phyloP scores from a whole-genome alignment of 2,888 invertebrate species.

The Morpho deidamia region DNA sequence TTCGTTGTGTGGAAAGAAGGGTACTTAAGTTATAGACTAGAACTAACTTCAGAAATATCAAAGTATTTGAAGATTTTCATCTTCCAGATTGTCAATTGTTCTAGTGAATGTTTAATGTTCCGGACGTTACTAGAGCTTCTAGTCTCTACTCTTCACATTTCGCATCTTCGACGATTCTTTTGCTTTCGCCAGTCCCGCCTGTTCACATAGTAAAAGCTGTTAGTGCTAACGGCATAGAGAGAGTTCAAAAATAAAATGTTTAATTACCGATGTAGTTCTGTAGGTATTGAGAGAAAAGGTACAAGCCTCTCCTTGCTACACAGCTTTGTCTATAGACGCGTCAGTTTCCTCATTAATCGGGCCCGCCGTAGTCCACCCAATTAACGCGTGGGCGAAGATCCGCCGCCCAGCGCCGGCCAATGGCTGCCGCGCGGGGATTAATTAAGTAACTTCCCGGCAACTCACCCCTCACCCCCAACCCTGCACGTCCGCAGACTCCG shows the following conservation, averaged over 20 bases:
- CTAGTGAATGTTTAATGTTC: too few relatives aligned
- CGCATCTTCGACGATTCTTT: too few relatives aligned
- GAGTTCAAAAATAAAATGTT: background rate
- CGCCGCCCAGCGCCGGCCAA: constrained; percentile 71
- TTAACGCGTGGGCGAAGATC: constrained; percentile 74
- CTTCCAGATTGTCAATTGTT: too few relatives aligned
- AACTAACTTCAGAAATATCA: too few relatives aligned
- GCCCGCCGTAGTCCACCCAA: constrained; percentile 65
- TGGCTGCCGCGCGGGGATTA: constrained; percentile 75
- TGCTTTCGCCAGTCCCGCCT: too few relatives aligned
- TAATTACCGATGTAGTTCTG: constrained; percentile 18
- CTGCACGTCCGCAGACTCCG: constrained; percentile 61
- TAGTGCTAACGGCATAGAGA: background rate
- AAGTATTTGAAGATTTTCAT: too few relatives aligned
- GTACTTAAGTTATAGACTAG: too few relatives aligned
- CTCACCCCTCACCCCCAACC: constrained; percentile 38
- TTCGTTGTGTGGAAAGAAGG: too few relatives aligned
- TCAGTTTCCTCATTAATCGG: constrained; percentile 61
- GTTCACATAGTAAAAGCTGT: too few relatives aligned
- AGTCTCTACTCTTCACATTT: too few relatives aligned
- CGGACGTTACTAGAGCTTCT: too few relatives aligned
- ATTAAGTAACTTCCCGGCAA: constrained; percentile 75
- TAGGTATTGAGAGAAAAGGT: constrained; percentile 21
- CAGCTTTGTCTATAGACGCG: constrained; percentile 25
- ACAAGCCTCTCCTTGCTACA: constrained; percentile 9